Evolutionary conservation across 1,140 invertebrate species (phyloP), one percentile per base, ranked within the genome.

Genomic region (Brachionus koreanus): DNA sequence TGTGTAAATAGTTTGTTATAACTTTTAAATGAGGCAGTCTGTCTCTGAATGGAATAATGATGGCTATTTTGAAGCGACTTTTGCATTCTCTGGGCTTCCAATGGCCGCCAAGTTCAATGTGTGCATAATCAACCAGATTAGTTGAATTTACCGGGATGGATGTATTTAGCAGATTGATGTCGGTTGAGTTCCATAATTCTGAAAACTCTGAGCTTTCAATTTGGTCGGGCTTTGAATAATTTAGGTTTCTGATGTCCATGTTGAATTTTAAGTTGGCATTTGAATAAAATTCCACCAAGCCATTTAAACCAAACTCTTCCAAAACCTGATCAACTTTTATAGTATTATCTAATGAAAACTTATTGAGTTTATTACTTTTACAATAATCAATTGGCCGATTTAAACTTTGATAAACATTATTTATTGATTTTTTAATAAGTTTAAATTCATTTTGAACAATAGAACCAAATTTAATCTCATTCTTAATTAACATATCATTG

Each of bases 1-100:
- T 85, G 82, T 88, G 87, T 12, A 88, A 76, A 63, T 86, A 85
- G 35, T 84, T 84, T 6, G 88, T 84, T 19, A 88, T 82, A 13
- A 86, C 84, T 76, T 84, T 84, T 7, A 88, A 83, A 82, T 88
- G 86, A 52, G 90, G 88, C 82, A 92, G 25, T 10, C 87, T 79
- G 84, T 87, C 85, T 52, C 87, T 37, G 49, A 39, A 88, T 3
- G 87, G 87, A 43, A 88, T 85, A 42, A 88, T 85, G 43, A 88
- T 83, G 33, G 86, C 86, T 23, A 86, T 84, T 12, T 85, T 84
- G 77, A 86, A 84, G 13, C 85, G 82, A 19, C 86, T 83, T 35
- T 85, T 35, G 67, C 87, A 87, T 3, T 82, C 35, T 7, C 19
- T 23, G 5, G 86, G 87, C 23, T 81, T 84, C 77, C 52, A 86